Percentiles rank a stretch among this genome's conserved stretches.
phyloP scores from a whole-genome alignment of 2,797 vertebrate genomes.

The Tachyglossus aculeatus region DNA sequence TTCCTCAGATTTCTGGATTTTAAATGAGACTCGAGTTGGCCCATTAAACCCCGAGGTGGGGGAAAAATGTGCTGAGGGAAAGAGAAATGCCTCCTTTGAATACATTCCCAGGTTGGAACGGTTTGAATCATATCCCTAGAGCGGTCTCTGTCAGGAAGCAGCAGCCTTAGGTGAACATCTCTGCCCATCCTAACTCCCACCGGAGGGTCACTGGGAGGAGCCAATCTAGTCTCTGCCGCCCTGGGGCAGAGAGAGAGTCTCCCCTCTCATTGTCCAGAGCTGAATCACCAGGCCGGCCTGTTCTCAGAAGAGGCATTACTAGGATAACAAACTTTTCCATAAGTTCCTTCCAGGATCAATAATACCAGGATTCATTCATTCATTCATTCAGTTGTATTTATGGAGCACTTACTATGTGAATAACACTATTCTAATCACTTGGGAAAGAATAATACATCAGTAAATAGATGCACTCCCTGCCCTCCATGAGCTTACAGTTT shows the following conservation, averaged over 20 bases:
- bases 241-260: not conserved
- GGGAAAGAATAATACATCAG: no score
- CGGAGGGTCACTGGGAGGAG: not conserved
- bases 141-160: not conserved
- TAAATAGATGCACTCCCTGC: no score
- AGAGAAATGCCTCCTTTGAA: not conserved
- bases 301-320: not conserved
- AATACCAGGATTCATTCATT: no score
- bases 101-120: not conserved
- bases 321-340: not conserved
- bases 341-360: not conserved
- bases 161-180: not conserved
- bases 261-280: not conserved
- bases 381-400: no score
- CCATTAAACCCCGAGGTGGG: no score
- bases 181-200: not conserved
- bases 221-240: not conserved
- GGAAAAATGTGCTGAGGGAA: no score
- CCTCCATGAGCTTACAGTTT: no score
- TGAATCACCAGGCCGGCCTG: not conserved
- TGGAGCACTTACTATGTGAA: no score
- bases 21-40: no score
- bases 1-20: no score
- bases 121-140: not conserved
- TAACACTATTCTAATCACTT: no score